These are phyloP conservation scores for Pseudoatta argentina DNA, from an alignment of 1,140 invertebrate genomes.

Conservation along the genomic window DNA sequence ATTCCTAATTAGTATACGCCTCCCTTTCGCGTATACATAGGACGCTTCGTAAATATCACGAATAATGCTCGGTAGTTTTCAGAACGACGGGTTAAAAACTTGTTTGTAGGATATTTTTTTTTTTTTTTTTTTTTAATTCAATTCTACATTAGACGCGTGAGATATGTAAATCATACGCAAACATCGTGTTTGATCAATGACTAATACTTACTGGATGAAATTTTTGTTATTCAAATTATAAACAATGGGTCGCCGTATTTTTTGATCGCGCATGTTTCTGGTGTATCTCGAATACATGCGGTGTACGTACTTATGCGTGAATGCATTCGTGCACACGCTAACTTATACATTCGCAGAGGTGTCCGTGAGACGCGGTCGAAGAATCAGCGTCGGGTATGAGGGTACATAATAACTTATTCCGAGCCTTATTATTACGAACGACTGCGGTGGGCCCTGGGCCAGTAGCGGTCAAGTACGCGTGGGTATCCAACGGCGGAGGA, in stretches of 20 bases:
- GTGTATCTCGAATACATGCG: neutral
- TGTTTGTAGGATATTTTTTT: neutral
- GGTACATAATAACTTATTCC: constrained; percentile 83
- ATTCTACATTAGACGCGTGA: too few relatives aligned
- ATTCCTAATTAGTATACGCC: constrained; percentile 66
- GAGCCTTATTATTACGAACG: constrained; percentile 82
- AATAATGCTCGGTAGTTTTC: neutral
- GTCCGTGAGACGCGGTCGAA: constrained; percentile 61
- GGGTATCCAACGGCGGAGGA: constrained; percentile 16
- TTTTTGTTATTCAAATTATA: neutral
- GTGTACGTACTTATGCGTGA: constrained; percentile 2
- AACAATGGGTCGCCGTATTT: neutral
- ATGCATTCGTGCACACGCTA: neutral
- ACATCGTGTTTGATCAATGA: neutral
- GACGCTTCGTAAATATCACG: constrained; percentile 36
- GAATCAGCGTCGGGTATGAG: constrained; percentile 75
- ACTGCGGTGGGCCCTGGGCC: constrained; percentile 76
- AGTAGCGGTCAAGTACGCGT: constrained; percentile 57
- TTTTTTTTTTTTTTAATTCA: neutral
- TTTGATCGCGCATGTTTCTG: neutral
- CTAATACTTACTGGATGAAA: neutral
- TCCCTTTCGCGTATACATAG: constrained; percentile 41
- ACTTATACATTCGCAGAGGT: neutral
- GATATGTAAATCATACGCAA: constrained; percentile 5
- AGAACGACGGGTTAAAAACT: constrained; percentile 1